Base-by-base conservation (phyloP, 2,797 vertebrate genomes). In the Pantherophis alleghaniensis region DNA sequence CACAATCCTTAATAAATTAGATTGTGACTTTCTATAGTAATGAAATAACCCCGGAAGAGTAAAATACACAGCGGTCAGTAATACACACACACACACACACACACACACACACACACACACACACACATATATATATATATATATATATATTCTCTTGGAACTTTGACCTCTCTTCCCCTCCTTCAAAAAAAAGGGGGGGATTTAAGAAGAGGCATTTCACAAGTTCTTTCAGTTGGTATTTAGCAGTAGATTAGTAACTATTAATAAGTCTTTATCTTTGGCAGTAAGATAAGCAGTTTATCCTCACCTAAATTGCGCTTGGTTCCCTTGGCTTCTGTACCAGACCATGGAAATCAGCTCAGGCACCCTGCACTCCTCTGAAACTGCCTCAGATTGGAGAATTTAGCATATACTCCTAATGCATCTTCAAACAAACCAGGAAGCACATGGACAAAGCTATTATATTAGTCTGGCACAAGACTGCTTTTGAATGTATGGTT, bases 251-350 rank as follows among this genome's bases (percentile, higher is more conserved):
- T 97, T 95, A 96, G 37, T 28, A 94, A 90, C 86, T 86, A 53
- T 95, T 96, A 96, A 95, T 96, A 94, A 94, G 47, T 32, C 18
- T 96, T 95, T 94, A 91, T 95, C 87, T 92, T 90, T 95, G 93
- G 93, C 74, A 66, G 60, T n/a, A 94, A 90, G 42, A 88, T 94
- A 94, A 96, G 13, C 92, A 89, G 18, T 95, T 95, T 96, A 95
- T 91, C 86, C 92, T 13, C 47, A 86, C 5, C 22, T 37, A 93
- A 16, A 18, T 4, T 93, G 92, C 91, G n/a, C 12, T 55, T 95
- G 28, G 22, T 4, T 24, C 51, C 90, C 95, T 88, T 79, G 32
- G 92, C 83, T 28, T 59, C 26, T 93, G 7, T 51, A 51, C 37
- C 60, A 93, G 55, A 92, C 79, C 20, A 28, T 47, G 47, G 42